Conservation (phyloP, 2,797 vertebrate genomes). For the Luscinia megarhynchos region DNA sequence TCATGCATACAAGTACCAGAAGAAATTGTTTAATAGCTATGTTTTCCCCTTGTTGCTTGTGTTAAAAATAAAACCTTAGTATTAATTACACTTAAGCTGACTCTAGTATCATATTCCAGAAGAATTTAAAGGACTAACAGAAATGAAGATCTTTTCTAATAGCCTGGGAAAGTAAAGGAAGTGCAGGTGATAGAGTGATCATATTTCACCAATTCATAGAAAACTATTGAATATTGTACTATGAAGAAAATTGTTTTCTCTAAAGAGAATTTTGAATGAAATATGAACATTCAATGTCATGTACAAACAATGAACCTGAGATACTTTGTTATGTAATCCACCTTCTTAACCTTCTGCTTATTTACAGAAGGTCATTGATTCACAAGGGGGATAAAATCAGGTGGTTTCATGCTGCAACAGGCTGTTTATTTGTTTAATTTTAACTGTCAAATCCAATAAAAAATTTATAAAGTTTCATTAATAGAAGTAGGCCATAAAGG, state of each 20-base stretch:
- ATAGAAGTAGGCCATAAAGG: constrained; percentile 2
- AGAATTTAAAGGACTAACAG: constrained; percentile 73
- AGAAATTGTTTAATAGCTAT: not conserved
- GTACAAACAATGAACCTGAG: constrained; percentile 17
- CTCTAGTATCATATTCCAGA: constrained; percentile 70
- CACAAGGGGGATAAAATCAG: not conserved
- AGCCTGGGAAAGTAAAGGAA: constrained; percentile 77
- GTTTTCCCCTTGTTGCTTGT: constrained; percentile 15
- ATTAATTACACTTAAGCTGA: constrained; percentile 78
- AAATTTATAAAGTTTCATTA: constrained; percentile 46
- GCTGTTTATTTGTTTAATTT: constrained; percentile 39
- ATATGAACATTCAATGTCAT: constrained; percentile 60
- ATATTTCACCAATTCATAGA: constrained; percentile 65
- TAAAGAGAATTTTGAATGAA: constrained; percentile 67
- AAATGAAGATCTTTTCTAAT: constrained; percentile 56
- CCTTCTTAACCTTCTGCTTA: constrained; percentile 18
- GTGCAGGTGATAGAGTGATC: constrained; percentile 75
- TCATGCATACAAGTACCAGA: not conserved
- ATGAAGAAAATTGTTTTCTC: constrained; percentile 59
- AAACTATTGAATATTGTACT: constrained; percentile 60
- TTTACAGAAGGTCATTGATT: constrained; percentile 19
- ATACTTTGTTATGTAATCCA: not conserved
- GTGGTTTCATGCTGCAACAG: not conserved
- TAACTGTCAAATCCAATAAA: constrained; percentile 33
- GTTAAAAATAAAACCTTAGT: constrained; percentile 64